Percentiles rank a stretch among this genome's conserved stretches.
Conservation (phyloP, 2,888 invertebrate genomes). For the Abrostola tripartita region DNA sequence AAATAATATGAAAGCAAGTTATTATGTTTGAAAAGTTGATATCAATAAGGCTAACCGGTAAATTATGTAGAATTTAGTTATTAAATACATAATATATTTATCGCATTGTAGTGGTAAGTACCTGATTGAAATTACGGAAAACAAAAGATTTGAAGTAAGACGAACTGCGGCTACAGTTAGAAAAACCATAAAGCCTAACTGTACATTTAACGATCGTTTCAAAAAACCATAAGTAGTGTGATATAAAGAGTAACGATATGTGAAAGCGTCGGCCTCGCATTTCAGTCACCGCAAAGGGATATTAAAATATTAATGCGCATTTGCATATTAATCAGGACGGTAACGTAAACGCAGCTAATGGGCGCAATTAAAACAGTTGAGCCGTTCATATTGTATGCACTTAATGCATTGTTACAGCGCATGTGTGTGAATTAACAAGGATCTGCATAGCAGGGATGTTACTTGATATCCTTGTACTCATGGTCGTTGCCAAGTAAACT, state of each 20-base stretch:
- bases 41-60: too few species aligned
- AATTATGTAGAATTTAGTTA: too few species aligned
- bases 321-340: slow-evolving; percentile 77
- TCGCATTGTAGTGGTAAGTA: too few species aligned
- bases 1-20: too few species aligned
- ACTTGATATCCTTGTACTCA: neutral
- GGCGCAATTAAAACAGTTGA: slow-evolving; percentile 75
- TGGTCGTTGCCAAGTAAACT: neutral
- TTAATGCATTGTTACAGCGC: slow-evolving; percentile 66
- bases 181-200: slow-evolving; percentile 35
- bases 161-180: slow-evolving; percentile 6
- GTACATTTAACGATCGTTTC: slow-evolving; percentile 37
- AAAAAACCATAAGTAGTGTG: slow-evolving; percentile 29
- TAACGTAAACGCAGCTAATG: slow-evolving; percentile 76
- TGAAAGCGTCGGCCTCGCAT: slow-evolving; percentile 49
- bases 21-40: too few species aligned
- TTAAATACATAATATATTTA: too few species aligned
- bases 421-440: slow-evolving; percentile 41
- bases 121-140: neutral
- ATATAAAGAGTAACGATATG: slow-evolving; percentile 56
- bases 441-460: slow-evolving; percentile 41
- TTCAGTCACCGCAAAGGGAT: slow-evolving; percentile 60
- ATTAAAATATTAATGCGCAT: slow-evolving; percentile 74
- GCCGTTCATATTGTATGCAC: slow-evolving; percentile 73
- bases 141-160: neutral